These are phyloP conservation scores for Peromyscus maniculatus DNA, from an alignment of 2,113 vertebrate genomes.

Conservation along the genomic window DNA sequence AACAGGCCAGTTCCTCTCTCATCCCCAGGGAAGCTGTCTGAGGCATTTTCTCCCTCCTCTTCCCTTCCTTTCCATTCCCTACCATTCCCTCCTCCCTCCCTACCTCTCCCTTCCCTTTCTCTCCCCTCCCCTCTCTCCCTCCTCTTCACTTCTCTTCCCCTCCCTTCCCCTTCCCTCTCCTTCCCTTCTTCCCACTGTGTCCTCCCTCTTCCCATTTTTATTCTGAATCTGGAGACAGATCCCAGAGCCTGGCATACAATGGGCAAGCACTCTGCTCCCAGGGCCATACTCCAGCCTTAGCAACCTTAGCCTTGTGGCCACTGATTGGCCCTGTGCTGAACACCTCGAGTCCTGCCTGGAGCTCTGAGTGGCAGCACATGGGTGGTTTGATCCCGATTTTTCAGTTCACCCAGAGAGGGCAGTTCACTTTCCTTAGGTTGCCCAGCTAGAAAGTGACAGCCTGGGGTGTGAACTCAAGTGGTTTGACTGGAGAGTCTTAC, in stretches of 20 bases:
- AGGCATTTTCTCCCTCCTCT: background rate
- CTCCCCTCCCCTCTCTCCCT: fast-evolving
- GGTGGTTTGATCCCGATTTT: background rate
- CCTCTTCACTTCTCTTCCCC: fast-evolving
- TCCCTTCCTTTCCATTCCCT: background rate
- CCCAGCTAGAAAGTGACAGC: background rate
- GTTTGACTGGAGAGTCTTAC: too few relatives aligned
- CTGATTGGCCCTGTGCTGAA: fast-evolving
- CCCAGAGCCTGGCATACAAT: background rate
- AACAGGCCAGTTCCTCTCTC: background rate
- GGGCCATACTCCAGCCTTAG: background rate
- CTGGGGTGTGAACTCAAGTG: background rate
- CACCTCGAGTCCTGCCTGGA: background rate
- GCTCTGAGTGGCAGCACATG: too few relatives aligned
- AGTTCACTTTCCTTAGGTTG: too few relatives aligned
- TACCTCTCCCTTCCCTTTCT: fast-evolving
- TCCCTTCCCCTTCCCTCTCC: fast-evolving
- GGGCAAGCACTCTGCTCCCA: background rate
- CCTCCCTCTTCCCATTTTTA: background rate
- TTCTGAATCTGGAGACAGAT: background rate
- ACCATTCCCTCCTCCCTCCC: background rate
- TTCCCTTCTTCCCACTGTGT: background rate
- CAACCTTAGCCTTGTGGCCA: background rate
- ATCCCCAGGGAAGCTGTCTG: background rate
- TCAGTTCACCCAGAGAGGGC: background rate